Conservation (phyloP, 2,888 invertebrate species). For the Elegia similella region DNA sequence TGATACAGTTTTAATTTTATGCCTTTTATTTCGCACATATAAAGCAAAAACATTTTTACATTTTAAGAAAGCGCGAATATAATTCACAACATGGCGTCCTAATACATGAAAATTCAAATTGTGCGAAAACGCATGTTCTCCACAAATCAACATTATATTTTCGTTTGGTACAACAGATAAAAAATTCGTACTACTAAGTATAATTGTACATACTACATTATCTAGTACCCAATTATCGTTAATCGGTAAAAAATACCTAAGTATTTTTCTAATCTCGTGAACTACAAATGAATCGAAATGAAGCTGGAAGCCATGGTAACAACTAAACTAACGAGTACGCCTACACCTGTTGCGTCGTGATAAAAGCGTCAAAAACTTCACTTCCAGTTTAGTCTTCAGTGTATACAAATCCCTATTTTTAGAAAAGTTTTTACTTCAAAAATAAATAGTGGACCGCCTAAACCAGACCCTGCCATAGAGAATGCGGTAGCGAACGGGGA, state of each 20-base stretch:
- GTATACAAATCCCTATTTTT: slow-evolving; percentile 58
- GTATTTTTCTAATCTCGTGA: slow-evolving; percentile 33
- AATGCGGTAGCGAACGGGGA: too few species aligned
- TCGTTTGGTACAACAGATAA: slow-evolving; percentile 29
- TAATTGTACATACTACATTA: slow-evolving; percentile 39
- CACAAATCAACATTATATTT: slow-evolving; percentile 19
- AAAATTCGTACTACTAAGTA: slow-evolving; percentile 30
- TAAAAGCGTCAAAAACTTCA: slow-evolving; percentile 49
- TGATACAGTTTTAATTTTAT: not conserved
- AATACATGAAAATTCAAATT: slow-evolving; percentile 29
- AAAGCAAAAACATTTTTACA: not conserved
- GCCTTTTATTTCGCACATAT: not conserved
- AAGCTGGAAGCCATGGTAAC: slow-evolving; percentile 25
- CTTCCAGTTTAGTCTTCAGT: slow-evolving; percentile 55
- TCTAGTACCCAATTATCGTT: slow-evolving; percentile 46
- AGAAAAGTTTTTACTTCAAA: too few species aligned
- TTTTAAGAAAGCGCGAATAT: not conserved
- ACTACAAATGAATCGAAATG: slow-evolving; percentile 21
- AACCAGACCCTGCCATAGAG: not conserved
- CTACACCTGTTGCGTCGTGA: slow-evolving; percentile 20
- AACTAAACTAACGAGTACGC: slow-evolving; percentile 19
- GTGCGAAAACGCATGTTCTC: slow-evolving; percentile 18
- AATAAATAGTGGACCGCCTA: too few species aligned
- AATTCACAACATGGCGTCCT: slow-evolving; percentile 21
- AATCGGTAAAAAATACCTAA: slow-evolving; percentile 42